Evolutionary conservation across 92 coral and sea anemone species (phyloP), one percentile per base, ranked within the genome.

Genomic region (Palythoa grandiflora): DNA sequence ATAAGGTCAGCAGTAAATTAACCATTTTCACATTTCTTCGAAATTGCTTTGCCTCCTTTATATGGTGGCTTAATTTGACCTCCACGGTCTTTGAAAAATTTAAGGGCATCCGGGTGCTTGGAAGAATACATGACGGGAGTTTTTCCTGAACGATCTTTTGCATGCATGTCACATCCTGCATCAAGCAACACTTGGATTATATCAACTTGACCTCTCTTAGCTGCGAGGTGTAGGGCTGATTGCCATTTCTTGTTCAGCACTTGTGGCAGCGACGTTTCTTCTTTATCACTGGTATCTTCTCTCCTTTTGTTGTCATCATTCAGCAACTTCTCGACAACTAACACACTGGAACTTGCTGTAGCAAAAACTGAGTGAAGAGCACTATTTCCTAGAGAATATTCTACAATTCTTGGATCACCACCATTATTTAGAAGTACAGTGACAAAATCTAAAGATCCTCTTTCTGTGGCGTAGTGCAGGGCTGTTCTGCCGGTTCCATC

Each of bases 141-240:
- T 36, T 81, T 81, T n/a, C 86, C 86, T 66, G 86, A 65, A 2
- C 20, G 1, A 21, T 81, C 86, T 81, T 66, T 81, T 12, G 44
- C 75, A 11, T 81, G 86, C 86, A 81, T 81, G 75, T 81, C 86
- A 81, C 86, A 81, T 28, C 75, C 86, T 19, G 39, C 60, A 16
- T 81, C 75, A 2, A 81, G 9, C 60, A 81, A 75, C 2, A 81
- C 37, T 21, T 17, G 60, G 20, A 81, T 51, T 40, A 35, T 50
- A 15, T 68, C 16, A 12, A 81, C 57, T 5, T 35, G 55, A n/a
- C 86, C 86, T 40, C n/a, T 81, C 86, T 21, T 81, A 1, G 86
- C 86, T 19, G 86, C 86, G 10, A 66, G 36, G 68, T 78, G 83
- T 38, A 78, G 68, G 13, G 83, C 83, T 35, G 83, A 78, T 57